These are phyloP conservation scores for Capromys pilorides DNA, from an alignment of 2,797 vertebrate species.

Conservation along the genomic window DNA sequence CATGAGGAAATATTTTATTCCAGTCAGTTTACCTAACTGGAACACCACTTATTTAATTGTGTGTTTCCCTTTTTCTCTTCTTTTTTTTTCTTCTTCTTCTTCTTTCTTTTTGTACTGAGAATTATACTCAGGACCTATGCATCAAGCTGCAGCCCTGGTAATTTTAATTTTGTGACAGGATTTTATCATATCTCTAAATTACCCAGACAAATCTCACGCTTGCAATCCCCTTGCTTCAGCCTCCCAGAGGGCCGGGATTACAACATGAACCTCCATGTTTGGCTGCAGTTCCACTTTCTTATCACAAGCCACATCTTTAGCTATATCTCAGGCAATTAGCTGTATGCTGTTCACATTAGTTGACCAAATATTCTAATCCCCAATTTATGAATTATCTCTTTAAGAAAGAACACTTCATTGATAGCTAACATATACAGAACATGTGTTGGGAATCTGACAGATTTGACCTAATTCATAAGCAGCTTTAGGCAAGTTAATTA, in stretches of 20 bases:
- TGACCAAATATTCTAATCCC: background rate
- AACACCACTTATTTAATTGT: background rate
- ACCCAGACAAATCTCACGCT: background rate
- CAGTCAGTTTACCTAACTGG: background rate
- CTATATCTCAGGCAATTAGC: background rate
- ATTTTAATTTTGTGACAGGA: background rate
- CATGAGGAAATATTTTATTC: background rate
- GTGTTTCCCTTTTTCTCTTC: background rate
- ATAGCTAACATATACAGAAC: background rate
- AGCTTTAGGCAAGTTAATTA: background rate
- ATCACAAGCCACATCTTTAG: background rate
- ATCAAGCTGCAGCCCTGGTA: background rate
- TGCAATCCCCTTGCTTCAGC: background rate
- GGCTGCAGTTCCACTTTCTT: background rate
- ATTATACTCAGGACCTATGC: background rate
- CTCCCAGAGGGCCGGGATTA: background rate
- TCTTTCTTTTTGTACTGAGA: background rate
- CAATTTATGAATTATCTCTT: conserved; percentile 7
- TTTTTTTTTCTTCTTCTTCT: background rate
- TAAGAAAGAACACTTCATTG: background rate
- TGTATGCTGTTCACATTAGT: background rate
- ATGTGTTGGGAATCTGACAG: background rate
- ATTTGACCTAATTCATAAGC: background rate
- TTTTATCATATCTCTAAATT: background rate
- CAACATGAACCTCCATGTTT: background rate